phyloP scores from a whole-genome alignment of 1,140 invertebrate genomes.

The Rhysida immarginata region DNA sequence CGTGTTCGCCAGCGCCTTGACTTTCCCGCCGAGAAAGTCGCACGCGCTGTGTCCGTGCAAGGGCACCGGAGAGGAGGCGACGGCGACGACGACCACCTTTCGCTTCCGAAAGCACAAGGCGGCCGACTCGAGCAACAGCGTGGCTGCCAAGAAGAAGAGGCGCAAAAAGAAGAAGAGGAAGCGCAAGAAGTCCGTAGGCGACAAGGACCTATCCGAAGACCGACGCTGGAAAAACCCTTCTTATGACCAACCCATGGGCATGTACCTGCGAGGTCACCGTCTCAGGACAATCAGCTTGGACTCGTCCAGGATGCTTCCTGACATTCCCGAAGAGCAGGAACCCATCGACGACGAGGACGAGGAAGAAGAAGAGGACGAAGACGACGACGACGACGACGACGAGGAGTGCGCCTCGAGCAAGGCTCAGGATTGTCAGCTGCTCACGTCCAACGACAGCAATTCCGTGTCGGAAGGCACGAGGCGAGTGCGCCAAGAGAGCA shows the following conservation, averaged over 20 bases:
- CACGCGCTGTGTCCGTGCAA: too few relatives aligned
- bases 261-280: not conserved
- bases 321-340: not conserved
- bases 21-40: constrained; percentile 46
- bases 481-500: too few relatives aligned
- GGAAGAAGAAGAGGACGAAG: not conserved
- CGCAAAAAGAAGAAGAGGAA: not conserved
- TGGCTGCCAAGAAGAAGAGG: not conserved
- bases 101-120: not conserved
- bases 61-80: too few relatives aligned
- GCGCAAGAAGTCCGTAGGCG: not conserved
- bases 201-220: not conserved
- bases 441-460: too few relatives aligned
- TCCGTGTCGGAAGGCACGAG: too few relatives aligned
- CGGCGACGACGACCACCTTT: too few relatives aligned
- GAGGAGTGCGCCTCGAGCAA: not conserved
- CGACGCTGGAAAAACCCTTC: not conserved
- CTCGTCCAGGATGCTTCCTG: not conserved
- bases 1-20: constrained; percentile 56
- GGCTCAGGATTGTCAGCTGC: too few relatives aligned
- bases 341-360: not conserved
- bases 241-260: not conserved
- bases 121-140: not conserved
- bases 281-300: not conserved
- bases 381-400: not conserved